Base-by-base conservation (phyloP, 2,797 vertebrate genomes). In the Gymnothorax reevesii region DNA sequence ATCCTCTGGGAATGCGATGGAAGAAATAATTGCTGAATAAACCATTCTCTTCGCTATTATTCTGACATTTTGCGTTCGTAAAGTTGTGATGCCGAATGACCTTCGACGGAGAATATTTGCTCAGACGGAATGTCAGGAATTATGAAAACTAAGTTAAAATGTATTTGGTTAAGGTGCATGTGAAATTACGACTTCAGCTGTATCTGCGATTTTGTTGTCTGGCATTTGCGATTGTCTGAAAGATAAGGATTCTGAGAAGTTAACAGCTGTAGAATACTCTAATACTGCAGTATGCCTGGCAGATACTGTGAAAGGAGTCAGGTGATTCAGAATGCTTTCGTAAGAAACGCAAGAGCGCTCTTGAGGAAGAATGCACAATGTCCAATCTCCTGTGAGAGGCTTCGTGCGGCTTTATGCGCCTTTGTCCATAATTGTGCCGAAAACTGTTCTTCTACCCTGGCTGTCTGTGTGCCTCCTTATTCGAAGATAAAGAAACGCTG, bases 271-370 rank as follows among this genome's bases (percentile, higher is more conserved):
- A 4, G 20, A 62, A 62, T n/a, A 22, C 2, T 64, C 62, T 64
- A 9, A 64, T 0, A 10, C 82, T 83, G 54, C 49, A 69, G 6
- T 42, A 42, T 73, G 57, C 22, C 33, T 62, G 71, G 62, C 33
- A 82, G 85, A 86, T 85, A 86, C 84, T 42, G 33, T 42, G 59
- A 13, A 83, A 88, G 84, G 86, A 83, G 71, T 85, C 22, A 4
- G 82, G 66, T 55, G 27, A 57, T 52, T 49, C 60, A 86, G 25
- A 62, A 17, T 20, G 86, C 55, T 82, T 59, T 75, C 59, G 52
- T 6, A 77, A 49, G 42, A 12, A 9, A 52, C 20, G 73, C 20
- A 5, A 49, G 42, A 49, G 25, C 1, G 27, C n/a, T n/a, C 69
- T 77, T 77, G 13, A 49, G 73, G 73, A 42, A 17, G 42, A 77